These are phyloP conservation scores for Dryocosmus kuriphilus DNA, from an alignment of 2,888 invertebrate species.

Conservation along the genomic window DNA sequence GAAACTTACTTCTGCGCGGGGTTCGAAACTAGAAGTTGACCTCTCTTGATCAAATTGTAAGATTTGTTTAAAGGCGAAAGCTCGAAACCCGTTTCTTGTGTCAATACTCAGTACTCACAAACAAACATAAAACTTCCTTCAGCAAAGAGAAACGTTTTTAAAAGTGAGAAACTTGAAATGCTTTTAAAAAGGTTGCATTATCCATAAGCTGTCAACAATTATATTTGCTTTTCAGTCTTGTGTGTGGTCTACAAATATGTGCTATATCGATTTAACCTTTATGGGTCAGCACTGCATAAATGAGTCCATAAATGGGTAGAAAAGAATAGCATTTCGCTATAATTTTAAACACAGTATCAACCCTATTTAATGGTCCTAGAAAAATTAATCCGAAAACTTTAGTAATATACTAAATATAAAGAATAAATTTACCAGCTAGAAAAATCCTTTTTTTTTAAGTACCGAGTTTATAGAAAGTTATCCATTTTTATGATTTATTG, in stretches of 20 bases:
- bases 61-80: slow-evolving; percentile 1
- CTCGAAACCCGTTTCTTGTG: not conserved
- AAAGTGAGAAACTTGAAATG: not conserved
- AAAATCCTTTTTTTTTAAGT: too few species aligned
- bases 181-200: not conserved
- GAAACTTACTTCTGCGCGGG: slow-evolving; percentile 10
- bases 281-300: slow-evolving; percentile 15
- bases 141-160: not conserved
- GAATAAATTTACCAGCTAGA: too few species aligned
- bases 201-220: not conserved
- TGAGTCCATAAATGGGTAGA: not conserved
- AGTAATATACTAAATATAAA: not conserved
- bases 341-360: not conserved
- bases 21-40: not conserved
- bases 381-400: not conserved
- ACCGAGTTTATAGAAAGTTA: too few species aligned
- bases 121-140: not conserved
- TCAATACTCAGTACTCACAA: slow-evolving; percentile 10
- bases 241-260: slow-evolving; percentile 10
- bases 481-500: too few species aligned
- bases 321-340: not conserved
- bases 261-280: slow-evolving; percentile 15
- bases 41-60: not conserved
- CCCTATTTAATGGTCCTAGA: not conserved
- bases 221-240: not conserved